Conservation (phyloP, 2,113 vertebrate species). For the Tupaia chinensis region DNA sequence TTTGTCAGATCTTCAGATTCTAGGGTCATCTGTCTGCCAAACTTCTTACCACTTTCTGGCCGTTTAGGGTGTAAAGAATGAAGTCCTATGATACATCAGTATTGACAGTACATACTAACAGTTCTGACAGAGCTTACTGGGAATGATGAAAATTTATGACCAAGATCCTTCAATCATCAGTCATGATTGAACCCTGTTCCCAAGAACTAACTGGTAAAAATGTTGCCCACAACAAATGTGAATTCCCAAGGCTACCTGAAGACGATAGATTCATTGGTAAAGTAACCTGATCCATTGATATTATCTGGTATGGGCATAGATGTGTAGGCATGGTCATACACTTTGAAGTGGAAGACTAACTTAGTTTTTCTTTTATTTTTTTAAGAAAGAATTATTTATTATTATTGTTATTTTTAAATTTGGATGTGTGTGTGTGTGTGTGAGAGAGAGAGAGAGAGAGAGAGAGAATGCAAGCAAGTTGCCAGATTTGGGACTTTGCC, state of each 20-base stretch:
- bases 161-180: neutral
- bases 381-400: too few relatives aligned
- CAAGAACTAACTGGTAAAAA: neutral
- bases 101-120: neutral
- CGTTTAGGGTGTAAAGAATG: neutral
- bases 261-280: neutral
- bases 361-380: too few relatives aligned
- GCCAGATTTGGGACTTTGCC: neutral
- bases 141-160: neutral
- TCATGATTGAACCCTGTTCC: neutral
- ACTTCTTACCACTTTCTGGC: neutral
- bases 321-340: neutral
- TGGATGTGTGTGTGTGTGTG: too few relatives aligned
- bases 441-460: too few relatives aligned
- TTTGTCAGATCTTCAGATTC: neutral
- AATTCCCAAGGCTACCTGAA: neutral
- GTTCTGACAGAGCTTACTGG: accelerated
- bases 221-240: neutral
- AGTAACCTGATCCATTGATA: neutral
- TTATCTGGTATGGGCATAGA: neutral
- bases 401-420: neutral
- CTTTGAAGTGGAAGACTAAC: neutral
- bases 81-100: neutral
- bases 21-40: neutral
- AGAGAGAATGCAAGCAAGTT: too few relatives aligned